Evolutionary conservation across 2,797 vertebrate species (phyloP).

Genomic region (Gadopsis bispinosus): DNA sequence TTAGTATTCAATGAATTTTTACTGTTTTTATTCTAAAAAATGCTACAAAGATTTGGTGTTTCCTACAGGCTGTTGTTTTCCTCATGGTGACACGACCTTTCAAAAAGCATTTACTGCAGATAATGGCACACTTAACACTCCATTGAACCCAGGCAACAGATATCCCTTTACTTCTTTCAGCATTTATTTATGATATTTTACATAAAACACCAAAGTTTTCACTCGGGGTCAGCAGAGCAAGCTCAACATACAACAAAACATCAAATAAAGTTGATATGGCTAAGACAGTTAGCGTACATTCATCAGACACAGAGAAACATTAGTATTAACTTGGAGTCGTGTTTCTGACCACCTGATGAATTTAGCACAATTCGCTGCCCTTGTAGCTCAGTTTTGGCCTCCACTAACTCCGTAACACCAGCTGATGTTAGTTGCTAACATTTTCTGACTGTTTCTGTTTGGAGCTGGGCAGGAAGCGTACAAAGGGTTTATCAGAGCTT

Average conservation of each 20-base stretch:
- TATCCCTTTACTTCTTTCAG: neutral
- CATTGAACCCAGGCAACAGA: neutral
- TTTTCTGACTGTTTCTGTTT: neutral
- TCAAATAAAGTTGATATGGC: neutral
- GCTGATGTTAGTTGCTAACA: constrained; percentile 1
- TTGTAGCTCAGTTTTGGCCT: constrained; percentile 7
- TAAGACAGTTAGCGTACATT: neutral
- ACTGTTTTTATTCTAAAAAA: neutral
- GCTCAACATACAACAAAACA: constrained; percentile 1
- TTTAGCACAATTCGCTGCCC: neutral
- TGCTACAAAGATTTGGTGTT: neutral
- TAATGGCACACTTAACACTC: neutral
- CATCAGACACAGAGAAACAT: neutral
- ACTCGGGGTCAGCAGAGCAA: constrained; percentile 6
- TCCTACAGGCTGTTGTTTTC: neutral
- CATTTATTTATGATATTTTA: neutral
- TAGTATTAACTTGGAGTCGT: neutral
- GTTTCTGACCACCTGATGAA: neutral
- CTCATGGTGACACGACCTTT: neutral
- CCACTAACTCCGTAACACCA: neutral
- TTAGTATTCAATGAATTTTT: neutral
- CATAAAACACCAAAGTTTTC: neutral
- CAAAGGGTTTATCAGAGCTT: neutral
- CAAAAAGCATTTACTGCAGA: neutral
- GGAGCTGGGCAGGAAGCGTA: neutral